Percentiles rank a stretch among this genome's conserved stretches.
Conservation (phyloP, 2,888 invertebrate species). For the Drosophila cyrtoloma region DNA sequence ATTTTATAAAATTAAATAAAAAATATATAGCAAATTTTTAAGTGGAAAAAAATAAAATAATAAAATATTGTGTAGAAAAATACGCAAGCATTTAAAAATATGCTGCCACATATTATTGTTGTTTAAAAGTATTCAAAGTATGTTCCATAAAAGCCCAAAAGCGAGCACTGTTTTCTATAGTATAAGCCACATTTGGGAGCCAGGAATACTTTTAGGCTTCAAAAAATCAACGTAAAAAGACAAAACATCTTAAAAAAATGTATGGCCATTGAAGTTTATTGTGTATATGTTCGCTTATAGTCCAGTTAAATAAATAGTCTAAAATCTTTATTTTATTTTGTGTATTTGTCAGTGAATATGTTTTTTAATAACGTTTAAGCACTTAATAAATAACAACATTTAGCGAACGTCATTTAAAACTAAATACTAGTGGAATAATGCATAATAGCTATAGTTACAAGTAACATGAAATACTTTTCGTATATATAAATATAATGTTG, state of each 20-base stretch:
- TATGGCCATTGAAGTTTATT: not conserved
- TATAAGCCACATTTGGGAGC: fast-evolving
- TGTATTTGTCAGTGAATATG: slow-evolving; percentile 60
- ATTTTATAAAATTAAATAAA: not conserved
- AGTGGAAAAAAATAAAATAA: not conserved
- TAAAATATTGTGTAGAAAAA: not conserved
- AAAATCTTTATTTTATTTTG: slow-evolving; percentile 43
- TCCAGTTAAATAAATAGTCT: slow-evolving; percentile 31
- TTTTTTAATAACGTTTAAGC: slow-evolving; percentile 45
- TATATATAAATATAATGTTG: slow-evolving; percentile 15
- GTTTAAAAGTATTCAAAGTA: not conserved
- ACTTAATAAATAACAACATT: slow-evolving; percentile 59
- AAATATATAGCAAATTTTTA: not conserved
- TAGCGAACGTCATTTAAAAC: slow-evolving; percentile 31
- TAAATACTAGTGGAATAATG: slow-evolving; percentile 63
- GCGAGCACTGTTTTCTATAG: slow-evolving; percentile 14
- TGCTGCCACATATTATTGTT: not conserved
- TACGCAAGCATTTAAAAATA: not conserved
- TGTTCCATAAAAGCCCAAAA: slow-evolving; percentile 36
- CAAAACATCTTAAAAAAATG: not conserved
- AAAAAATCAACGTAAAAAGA: not conserved
- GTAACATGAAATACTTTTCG: slow-evolving; percentile 58
- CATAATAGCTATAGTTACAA: slow-evolving; percentile 41
- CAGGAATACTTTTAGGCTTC: slow-evolving; percentile 50
- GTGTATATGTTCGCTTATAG: not conserved